Conservation (phyloP, 2,888 invertebrate species). For the Leptinotarsa juncta region DNA sequence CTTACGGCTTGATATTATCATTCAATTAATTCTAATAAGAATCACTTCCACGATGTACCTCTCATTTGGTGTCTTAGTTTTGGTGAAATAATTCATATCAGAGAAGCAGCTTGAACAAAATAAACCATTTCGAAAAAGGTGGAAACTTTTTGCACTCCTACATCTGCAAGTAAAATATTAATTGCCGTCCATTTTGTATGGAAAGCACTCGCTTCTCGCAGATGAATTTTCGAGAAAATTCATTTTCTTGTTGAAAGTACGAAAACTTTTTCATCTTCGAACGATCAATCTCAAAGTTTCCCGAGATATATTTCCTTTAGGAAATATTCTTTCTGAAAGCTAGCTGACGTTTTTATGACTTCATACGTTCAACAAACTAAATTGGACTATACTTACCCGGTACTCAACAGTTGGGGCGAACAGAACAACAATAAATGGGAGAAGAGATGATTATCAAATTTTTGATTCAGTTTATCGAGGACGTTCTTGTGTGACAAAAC, state of each 20-base stretch:
- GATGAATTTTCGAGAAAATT: constrained; percentile 11
- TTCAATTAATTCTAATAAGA: too few relatives aligned
- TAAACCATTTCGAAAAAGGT: neutral
- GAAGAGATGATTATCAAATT: too few relatives aligned
- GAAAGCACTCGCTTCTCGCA: neutral
- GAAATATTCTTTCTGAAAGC: neutral
- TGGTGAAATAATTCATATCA: too few relatives aligned
- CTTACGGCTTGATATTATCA: too few relatives aligned
- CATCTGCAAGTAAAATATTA: neutral
- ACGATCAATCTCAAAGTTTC: constrained; percentile 9
- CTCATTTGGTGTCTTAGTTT: too few relatives aligned
- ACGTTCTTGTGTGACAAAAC: too few relatives aligned
- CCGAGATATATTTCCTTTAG: neutral
- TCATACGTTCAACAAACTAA: constrained; percentile 6
- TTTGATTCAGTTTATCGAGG: too few relatives aligned
- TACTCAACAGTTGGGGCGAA: neutral
- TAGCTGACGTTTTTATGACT: neutral
- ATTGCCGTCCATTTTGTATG: constrained; percentile 7
- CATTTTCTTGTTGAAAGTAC: constrained; percentile 3
- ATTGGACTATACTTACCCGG: neutral
- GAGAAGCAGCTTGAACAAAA: too few relatives aligned
- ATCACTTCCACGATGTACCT: too few relatives aligned
- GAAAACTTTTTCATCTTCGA: neutral
- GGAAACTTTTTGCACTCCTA: neutral
- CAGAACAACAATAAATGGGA: too few relatives aligned